Conservation (phyloP, 2,888 invertebrate genomes). For the Tipula unca region DNA sequence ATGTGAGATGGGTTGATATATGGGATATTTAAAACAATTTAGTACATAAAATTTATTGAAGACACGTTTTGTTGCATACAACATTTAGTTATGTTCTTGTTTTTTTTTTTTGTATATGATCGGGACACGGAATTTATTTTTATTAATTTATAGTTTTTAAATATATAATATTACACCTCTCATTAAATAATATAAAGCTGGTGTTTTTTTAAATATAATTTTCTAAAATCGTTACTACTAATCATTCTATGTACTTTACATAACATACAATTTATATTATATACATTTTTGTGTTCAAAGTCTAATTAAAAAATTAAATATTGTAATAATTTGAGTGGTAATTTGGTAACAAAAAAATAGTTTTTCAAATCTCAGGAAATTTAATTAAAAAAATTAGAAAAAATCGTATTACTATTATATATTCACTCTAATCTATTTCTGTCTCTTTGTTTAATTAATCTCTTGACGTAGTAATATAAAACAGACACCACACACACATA, state of each 20-base stretch:
- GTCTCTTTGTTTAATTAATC: slow-evolving; percentile 14
- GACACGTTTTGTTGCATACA: background rate
- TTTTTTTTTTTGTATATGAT: background rate
- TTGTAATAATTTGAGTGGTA: background rate
- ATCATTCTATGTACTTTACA: background rate
- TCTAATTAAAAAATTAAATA: background rate
- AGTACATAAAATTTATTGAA: background rate
- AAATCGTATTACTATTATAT: background rate
- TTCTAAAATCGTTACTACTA: background rate
- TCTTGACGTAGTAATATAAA: background rate
- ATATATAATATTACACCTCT: background rate
- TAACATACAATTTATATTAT: background rate
- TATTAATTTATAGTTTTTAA: background rate
- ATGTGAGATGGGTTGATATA: background rate
- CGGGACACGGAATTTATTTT: background rate
- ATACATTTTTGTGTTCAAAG: background rate
- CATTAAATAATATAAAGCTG: background rate
- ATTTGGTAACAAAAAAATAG: background rate
- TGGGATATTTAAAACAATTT: background rate
- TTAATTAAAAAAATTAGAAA: background rate
- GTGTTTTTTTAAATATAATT: background rate
- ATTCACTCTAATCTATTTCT: background rate
- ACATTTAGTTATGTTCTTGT: background rate
- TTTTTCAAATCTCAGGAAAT: slow-evolving; percentile 14
- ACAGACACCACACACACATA: background rate